Percentiles rank a stretch among this genome's conserved stretches.
These are phyloP conservation scores for Pammene aurita DNA, from an alignment of 2,888 invertebrate genomes.

Conservation along the genomic window DNA sequence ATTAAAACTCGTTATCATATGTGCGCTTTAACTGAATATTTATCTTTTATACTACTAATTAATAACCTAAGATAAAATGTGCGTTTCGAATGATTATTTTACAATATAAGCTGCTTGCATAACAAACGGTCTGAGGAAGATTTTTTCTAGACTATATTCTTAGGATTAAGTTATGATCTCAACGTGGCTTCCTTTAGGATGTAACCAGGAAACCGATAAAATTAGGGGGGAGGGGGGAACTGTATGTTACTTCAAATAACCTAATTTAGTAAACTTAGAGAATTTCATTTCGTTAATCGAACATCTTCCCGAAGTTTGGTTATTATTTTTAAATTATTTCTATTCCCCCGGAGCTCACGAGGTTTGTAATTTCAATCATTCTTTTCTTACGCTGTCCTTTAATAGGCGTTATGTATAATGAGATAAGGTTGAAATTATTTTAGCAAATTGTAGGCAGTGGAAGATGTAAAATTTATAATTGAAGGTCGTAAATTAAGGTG, in stretches of 20 bases:
- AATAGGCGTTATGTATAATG: neutral
- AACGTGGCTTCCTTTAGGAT: neutral
- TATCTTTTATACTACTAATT: conserved; percentile 58
- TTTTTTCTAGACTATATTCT: neutral
- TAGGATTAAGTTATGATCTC: neutral
- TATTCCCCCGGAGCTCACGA: conserved; percentile 43
- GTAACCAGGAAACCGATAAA: neutral
- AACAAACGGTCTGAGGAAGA: neutral
- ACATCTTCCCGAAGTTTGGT: conserved; percentile 38
- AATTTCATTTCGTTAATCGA: conserved; percentile 22
- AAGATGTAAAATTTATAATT: conserved; percentile 81
- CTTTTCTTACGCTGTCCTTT: neutral
- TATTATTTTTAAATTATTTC: conserved; percentile 45
- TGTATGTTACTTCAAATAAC: neutral
- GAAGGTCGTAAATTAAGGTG: conserved; percentile 83
- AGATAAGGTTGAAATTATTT: conserved; percentile 31
- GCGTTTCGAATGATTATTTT: conserved; percentile 38
- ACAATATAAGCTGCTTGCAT: neutral
- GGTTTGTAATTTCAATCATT: conserved; percentile 46
- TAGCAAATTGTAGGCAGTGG: conserved; percentile 41
- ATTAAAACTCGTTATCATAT: conserved; percentile 63
- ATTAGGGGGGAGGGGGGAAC: neutral
- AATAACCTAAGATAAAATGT: conserved; percentile 49
- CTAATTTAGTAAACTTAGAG: neutral
- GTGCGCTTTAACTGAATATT: conserved; percentile 54